phyloP scores from a whole-genome alignment of 2,888 invertebrate species.

The Cetonia aurata region DNA sequence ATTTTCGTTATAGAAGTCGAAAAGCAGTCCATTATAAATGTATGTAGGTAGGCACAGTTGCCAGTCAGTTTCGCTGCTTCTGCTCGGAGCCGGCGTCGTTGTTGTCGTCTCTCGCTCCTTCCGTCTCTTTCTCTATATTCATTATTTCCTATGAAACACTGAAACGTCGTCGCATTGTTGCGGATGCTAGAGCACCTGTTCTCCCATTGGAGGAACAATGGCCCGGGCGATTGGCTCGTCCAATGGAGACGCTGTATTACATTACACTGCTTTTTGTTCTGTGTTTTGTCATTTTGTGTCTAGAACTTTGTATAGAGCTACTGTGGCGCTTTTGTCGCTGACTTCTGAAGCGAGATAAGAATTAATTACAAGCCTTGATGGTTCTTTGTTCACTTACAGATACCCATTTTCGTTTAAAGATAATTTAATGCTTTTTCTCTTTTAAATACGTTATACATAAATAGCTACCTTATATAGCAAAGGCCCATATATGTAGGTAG shows the following conservation, averaged over 20 bases:
- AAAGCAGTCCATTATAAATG: constrained; percentile 9
- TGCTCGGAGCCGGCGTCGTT: constrained; percentile 33
- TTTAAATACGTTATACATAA: constrained; percentile 17
- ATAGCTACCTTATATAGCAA: too few relatives aligned
- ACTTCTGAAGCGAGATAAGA: constrained; percentile 68
- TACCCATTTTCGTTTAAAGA: constrained; percentile 64
- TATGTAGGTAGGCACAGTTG: neutral
- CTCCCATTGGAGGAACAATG: constrained; percentile 64
- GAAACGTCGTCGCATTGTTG: constrained; percentile 54
- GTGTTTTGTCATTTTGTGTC: constrained; percentile 67
- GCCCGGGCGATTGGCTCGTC: constrained; percentile 63
- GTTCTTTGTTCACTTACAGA: constrained; percentile 63
- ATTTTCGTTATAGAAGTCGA: constrained; percentile 18
- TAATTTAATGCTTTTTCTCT: constrained; percentile 63
- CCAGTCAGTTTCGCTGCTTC: constrained; percentile 14
- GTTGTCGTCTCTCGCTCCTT: constrained; percentile 43
- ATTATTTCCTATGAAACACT: constrained; percentile 54
- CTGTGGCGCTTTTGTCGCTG: constrained; percentile 64
- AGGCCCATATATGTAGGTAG: too few relatives aligned
- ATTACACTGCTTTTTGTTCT: constrained; percentile 65
- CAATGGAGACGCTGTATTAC: constrained; percentile 65
- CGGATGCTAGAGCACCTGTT: constrained; percentile 61
- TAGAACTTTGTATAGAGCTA: constrained; percentile 65
- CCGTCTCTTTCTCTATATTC: constrained; percentile 47
- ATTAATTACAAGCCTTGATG: constrained; percentile 68